Conservation (phyloP, 2,797 vertebrate species). For the Pseudopleuronectes americanus region DNA sequence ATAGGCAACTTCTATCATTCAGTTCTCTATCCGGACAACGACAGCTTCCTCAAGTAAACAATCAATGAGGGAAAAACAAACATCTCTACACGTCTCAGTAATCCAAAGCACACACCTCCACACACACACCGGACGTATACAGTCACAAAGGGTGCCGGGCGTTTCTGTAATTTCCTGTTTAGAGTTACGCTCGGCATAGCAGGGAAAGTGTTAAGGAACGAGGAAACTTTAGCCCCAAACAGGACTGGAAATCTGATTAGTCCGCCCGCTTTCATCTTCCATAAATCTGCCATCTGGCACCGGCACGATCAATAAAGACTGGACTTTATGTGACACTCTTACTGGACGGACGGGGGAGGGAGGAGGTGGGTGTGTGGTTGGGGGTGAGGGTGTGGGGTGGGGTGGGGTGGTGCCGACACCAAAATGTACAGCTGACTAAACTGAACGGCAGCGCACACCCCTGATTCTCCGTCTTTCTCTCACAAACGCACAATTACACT, state of each 20-base stretch:
- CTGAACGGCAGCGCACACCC: neutral
- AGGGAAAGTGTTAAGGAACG: conserved; percentile 82
- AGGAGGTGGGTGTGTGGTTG: conserved; percentile 26
- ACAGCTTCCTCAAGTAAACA: neutral
- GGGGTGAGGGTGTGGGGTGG: conserved; percentile 11
- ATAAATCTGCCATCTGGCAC: conserved; percentile 85
- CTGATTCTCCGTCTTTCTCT: neutral
- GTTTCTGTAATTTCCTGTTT: conserved; percentile 84
- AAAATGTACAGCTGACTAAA: conserved; percentile 58
- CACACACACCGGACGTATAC: neutral
- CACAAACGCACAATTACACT: conserved; percentile 26
- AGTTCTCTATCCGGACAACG: no score
- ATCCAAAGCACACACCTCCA: neutral
- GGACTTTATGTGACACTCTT: conserved; percentile 82
- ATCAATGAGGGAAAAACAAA: neutral
- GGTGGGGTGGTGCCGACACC: conserved; percentile 21
- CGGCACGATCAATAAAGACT: conserved; percentile 80
- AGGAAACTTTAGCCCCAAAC: conserved; percentile 82
- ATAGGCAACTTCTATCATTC: no score
- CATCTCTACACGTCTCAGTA: neutral
- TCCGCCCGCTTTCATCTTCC: conserved; percentile 81
- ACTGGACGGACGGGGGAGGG: conserved; percentile 68
- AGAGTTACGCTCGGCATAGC: conserved; percentile 77
- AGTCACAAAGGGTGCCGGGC: conserved; percentile 66
- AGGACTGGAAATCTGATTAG: conserved; percentile 87